A percentile compares a stretch with the other conserved stretches of the same genome.
Conservation (phyloP, 2,888 invertebrate species). For the Plagodis dolabraria region DNA sequence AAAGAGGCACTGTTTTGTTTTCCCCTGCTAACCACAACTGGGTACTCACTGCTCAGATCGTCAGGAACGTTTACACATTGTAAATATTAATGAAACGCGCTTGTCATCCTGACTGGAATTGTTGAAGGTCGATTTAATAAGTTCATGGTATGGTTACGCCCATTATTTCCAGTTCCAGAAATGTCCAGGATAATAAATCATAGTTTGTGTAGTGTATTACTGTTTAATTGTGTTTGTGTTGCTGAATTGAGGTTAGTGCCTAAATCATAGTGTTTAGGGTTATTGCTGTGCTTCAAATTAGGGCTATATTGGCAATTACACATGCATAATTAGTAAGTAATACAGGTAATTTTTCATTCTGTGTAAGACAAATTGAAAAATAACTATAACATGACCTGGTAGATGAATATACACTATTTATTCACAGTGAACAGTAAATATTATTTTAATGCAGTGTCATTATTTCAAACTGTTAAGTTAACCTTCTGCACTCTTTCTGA, state of each 20-base stretch:
- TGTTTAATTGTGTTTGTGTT: not conserved
- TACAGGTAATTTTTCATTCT: no score
- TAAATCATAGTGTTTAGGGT: not conserved
- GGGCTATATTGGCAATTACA: not conserved
- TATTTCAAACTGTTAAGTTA: conserved; percentile 4
- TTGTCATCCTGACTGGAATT: conserved; percentile 3
- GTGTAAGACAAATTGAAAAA: no score
- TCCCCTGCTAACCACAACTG: no score
- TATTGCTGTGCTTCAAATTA: not conserved
- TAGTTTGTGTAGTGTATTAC: conserved; percentile 7
- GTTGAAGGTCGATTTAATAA: conserved; percentile 28
- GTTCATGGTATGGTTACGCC: conserved; percentile 5
- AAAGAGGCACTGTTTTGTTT: no score
- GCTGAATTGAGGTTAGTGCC: conserved; percentile 9
- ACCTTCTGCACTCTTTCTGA: conserved; percentile 11
- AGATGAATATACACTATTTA: no score
- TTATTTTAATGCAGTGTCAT: not conserved
- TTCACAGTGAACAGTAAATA: no score
- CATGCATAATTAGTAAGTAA: no score
- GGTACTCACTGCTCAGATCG: no score
- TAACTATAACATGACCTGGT: no score
- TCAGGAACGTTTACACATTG: no score
- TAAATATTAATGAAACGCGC: not conserved
- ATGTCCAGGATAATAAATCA: conserved; percentile 4
- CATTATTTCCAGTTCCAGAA: conserved; percentile 7